A percentile compares a stretch with the other conserved stretches of the same genome.
These are phyloP conservation scores for Pimephales promelas DNA, from an alignment of 2,113 vertebrate species.

Conservation along the genomic window DNA sequence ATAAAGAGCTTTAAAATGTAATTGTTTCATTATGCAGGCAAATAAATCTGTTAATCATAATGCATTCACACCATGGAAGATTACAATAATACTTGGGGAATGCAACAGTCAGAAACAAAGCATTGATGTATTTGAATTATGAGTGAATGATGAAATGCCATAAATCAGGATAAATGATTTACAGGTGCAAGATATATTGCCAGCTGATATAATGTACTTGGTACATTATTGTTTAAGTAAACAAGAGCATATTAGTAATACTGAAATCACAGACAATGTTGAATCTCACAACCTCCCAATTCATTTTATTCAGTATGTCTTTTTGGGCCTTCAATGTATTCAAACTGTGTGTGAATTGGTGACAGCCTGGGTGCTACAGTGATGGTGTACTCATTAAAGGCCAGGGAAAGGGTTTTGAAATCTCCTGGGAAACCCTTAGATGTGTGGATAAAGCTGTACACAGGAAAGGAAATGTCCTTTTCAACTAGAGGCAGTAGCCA, in stretches of 20 bases:
- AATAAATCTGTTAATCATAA: conserved; percentile 14
- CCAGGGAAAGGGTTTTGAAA: conserved; percentile 41
- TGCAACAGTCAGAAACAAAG: conserved; percentile 7
- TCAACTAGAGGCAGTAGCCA: conserved; percentile 37
- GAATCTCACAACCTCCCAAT: not conserved
- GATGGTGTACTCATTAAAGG: conserved; percentile 44
- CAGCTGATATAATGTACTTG: not conserved
- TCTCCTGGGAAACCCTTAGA: conserved; percentile 40
- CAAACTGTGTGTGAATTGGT: conserved; percentile 2
- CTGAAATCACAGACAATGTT: not conserved
- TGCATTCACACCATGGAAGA: not conserved
- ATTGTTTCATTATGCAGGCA: not conserved
- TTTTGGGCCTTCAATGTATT: conserved; percentile 36
- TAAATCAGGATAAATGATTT: not conserved
- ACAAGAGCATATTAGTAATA: too few relatives aligned
- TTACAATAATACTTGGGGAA: not conserved
- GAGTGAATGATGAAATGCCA: conserved; percentile 7
- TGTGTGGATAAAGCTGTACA: conserved; percentile 26
- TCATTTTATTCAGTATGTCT: not conserved
- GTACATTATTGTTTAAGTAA: too few relatives aligned
- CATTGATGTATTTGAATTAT: not conserved
- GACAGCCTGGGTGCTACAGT: conserved; percentile 33
- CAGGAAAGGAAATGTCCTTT: conserved; percentile 34
- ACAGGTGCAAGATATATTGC: not conserved
- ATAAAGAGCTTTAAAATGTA: conserved; percentile 29